Conservation (phyloP, 2,797 vertebrate genomes). For the Silurus lanzhouensis region DNA sequence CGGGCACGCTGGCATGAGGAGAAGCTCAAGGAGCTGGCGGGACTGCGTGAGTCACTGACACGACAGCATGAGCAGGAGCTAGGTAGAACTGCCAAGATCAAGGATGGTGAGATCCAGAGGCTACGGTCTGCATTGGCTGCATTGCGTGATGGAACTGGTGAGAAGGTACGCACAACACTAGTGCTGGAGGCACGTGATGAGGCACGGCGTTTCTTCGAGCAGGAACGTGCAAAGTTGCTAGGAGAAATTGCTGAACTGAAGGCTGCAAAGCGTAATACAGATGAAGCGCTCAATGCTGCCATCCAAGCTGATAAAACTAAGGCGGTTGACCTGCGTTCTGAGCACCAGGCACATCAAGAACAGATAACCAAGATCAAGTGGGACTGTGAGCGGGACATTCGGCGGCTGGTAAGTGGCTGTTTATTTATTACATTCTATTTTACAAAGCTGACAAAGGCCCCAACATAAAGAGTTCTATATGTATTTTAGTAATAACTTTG, state of each 20-base stretch:
- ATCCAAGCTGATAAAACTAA: constrained; percentile 98
- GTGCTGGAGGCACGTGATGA: constrained; percentile 95
- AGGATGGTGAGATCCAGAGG: constrained; percentile 93
- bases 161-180: constrained; percentile 91
- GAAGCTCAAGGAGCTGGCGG: constrained; percentile 94
- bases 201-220: constrained; percentile 95
- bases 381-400: constrained; percentile 94
- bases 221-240: constrained; percentile 92
- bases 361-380: constrained; percentile 98
- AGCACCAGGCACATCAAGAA: constrained; percentile 97
- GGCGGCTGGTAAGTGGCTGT: constrained; percentile 85
- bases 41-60: constrained; percentile 89
- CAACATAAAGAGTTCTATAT: no score
- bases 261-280: constrained; percentile 89
- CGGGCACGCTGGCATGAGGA: constrained; percentile 97
- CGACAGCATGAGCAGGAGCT: constrained; percentile 95
- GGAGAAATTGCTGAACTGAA: constrained; percentile 94
- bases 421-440: background rate
- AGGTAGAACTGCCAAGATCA: constrained; percentile 90
- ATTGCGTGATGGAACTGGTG: constrained; percentile 90
- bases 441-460: background rate
- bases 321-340: constrained; percentile 92
- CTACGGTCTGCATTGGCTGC: constrained; percentile 88
- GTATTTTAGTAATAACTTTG: background rate
- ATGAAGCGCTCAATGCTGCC: constrained; percentile 94